Conservation (phyloP, 1,140 invertebrate species). For the Helicoverpa zea region DNA sequence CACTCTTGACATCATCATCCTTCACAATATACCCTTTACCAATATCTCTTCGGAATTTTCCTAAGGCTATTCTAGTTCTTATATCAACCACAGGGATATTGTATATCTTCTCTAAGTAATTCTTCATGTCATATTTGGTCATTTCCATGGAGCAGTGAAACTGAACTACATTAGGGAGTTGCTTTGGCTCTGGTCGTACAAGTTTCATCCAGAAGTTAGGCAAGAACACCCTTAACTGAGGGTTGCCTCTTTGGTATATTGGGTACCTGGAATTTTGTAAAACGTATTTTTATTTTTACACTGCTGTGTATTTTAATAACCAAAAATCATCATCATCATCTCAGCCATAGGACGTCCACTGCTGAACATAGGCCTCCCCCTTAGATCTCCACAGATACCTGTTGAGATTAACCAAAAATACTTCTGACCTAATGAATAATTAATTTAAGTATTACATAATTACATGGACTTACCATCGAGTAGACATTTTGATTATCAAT, state of each 20-base stretch:
- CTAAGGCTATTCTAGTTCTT: conserved; percentile 90
- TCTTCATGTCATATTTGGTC: conserved; percentile 95
- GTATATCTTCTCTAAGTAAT: conserved; percentile 98
- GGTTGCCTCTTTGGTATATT: conserved; percentile 95
- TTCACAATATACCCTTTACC: conserved; percentile 90
- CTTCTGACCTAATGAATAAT: no score
- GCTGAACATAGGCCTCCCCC: no score
- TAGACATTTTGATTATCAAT: conserved; percentile 66
- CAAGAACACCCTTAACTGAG: conserved; percentile 95
- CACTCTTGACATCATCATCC: conserved; percentile 94
- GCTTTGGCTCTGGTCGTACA: conserved; percentile 88
- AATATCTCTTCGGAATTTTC: conserved; percentile 86
- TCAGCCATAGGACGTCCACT: no score
- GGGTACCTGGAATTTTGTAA: conserved; percentile 90
- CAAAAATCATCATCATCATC: no score
- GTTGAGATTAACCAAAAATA: no score
- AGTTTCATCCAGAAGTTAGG: conserved; percentile 98
- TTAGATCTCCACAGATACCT: no score
- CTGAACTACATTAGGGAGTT: conserved; percentile 92
- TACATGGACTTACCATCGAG: conserved; percentile 66
- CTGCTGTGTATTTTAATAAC: no score
- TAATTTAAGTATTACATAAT: no score
- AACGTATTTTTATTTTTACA: background rate
- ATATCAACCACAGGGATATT: conserved; percentile 92
- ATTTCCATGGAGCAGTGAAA: conserved; percentile 96